Base-by-base conservation (phyloP, 2,797 vertebrate genomes). In the Mico argentatus region DNA sequence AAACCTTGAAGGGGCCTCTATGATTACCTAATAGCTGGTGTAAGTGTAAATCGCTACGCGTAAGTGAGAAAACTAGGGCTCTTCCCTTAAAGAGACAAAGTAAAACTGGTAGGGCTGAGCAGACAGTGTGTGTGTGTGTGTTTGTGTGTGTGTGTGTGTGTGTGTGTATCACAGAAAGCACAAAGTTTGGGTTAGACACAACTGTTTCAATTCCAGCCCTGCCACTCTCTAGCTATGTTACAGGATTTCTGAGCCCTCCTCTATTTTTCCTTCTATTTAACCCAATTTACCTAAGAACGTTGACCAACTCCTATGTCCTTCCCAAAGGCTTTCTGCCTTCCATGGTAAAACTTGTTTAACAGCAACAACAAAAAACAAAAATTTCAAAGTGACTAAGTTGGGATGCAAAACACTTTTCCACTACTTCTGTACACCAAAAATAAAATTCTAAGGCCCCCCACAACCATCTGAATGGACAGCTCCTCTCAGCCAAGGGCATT, bases 291-390 rank as follows among this genome's bases (percentile, higher is more conserved):
- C 59, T 36, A 90, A 87, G n/a, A 96, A 76, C 14, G 20, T 6
- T 70, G 64, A 39, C 86, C 77, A 79, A 75, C 3, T 79, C 9
- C n/a, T 48, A 39, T 10, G 59, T 20, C 59, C 24, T 90, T 84
- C 33, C n/a, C 26, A 50, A 80, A 75, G 46, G 86, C 55, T 89
- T 67, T 96, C 33, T 93, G 39, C 24, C 61, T 97, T 81, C n/a
- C 11, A 48, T 7, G 4, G 24, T 64, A 64, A 88, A 87, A 95
- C 33, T 5, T 52, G 17, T 20, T 15, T 64, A n/a, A 33, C 24
- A 61, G 59, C 24, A 61, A 61, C 26, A 61, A 26, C 10, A 24
- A 64, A 0, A 73, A 14, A 59, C 1, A 59, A 59, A 33, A 84
- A 76, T 81, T 70, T 91, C 27, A 55, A 72, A 57, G 8, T 83